Base-by-base conservation (phyloP, 2,113 vertebrate species). In the Setophaga petechia region DNA sequence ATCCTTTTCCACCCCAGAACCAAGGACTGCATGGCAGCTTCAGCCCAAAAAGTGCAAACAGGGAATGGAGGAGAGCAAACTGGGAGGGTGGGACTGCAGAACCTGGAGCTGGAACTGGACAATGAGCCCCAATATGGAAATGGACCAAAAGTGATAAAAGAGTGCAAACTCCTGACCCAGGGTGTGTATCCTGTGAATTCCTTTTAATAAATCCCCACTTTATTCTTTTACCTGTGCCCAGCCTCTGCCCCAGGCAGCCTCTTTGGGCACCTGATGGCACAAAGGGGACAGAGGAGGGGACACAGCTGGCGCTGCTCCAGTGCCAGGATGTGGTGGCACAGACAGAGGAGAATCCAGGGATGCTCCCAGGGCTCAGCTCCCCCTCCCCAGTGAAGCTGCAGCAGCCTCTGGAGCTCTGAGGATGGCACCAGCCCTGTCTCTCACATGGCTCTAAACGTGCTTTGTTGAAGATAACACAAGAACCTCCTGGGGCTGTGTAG, bases 381-480 rank as follows among this genome's bases (percentile, higher is more conserved):
- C 20, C 33, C 41, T 65, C 68, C 18, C 3, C 9, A 74, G 57
- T 4, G 66, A 44, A 72, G 33, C 74, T 43, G 4, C 5, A 76
- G 84, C 41, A 79, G 33, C 74, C 73, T 79, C 5, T n/a, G 39
- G 47, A 88, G 61, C 71, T 77, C 35, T 67, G 43, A 86, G 83
- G 43, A 39, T 17, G 76, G 73, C 83, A 72, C 57, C 83, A 86
- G 16, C 58, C 61, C 8, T 61, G 78, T 59, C 73, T 94, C 87
- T 92, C 87, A 58, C 44, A 72, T 79, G 71, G 6, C 59, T 95
- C 37, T 80, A 72, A 95, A 74, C 6, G 1, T 35, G 85, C 68
- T 96, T 88, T 94, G 88, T 72, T 80, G 82, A 27, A 90, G 78
- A 74, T 69, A 89, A 75, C 73, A 93, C 86, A 51, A 31, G 61